Conservation (phyloP, 2,888 invertebrate genomes). For the Taenaris catops region DNA sequence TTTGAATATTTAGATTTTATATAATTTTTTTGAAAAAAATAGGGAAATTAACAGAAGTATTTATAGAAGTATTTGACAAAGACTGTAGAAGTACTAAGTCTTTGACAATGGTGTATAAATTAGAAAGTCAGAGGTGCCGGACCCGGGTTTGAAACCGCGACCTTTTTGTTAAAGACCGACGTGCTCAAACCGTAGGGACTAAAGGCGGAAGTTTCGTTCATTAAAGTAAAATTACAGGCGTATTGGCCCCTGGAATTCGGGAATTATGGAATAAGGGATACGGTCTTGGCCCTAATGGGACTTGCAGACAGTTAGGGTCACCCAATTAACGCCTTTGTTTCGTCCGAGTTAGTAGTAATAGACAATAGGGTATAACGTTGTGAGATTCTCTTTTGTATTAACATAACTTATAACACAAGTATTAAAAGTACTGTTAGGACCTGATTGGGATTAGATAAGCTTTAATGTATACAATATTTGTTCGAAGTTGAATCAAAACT, state of each 20-base stretch:
- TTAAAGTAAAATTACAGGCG: slow-evolving; percentile 68
- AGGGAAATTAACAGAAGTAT: too few relatives aligned
- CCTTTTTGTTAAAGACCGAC: too few relatives aligned
- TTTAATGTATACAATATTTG: too few relatives aligned
- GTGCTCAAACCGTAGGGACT: too few relatives aligned
- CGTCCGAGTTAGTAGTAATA: slow-evolving; percentile 19
- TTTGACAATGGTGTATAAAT: too few relatives aligned
- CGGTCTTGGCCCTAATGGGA: slow-evolving; percentile 48
- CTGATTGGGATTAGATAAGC: slow-evolving; percentile 7
- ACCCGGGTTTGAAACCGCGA: too few relatives aligned
- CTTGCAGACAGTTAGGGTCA: slow-evolving; percentile 54
- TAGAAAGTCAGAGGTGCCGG: too few relatives aligned
- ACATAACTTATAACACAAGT: slow-evolving; percentile 9
- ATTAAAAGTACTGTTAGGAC: slow-evolving; percentile 4
- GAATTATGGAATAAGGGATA: slow-evolving; percentile 47
- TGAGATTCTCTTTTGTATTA: slow-evolving; percentile 20
- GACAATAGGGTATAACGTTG: slow-evolving; percentile 13
- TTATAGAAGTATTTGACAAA: too few relatives aligned
- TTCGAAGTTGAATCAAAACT: too few relatives aligned
- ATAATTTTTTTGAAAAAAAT: too few relatives aligned
- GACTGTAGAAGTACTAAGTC: too few relatives aligned
- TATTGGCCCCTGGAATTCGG: slow-evolving; percentile 52
- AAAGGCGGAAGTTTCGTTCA: slow-evolving; percentile 56
- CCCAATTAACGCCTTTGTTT: slow-evolving; percentile 40
- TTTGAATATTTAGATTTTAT: too few relatives aligned